A percentile compares a stretch with the other conserved stretches of the same genome.
Evolutionary conservation across 2,113 vertebrate genomes (phyloP).

Genomic region (Zosterops japonicus): DNA sequence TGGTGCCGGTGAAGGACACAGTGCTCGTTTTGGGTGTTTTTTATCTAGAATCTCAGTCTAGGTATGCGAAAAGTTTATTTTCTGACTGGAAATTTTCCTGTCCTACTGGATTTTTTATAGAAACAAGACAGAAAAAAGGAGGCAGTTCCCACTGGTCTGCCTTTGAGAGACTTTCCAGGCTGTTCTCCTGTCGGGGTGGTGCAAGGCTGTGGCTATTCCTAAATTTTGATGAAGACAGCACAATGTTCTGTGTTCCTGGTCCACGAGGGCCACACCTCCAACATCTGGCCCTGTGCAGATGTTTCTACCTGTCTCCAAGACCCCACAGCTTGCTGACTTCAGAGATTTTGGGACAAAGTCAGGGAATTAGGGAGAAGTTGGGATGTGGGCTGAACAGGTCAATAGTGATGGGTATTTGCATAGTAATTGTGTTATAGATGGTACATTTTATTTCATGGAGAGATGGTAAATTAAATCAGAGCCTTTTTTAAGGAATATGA

Average conservation of each 20-base stretch:
- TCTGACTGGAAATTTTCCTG: neutral
- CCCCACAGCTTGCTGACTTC: too few relatives aligned
- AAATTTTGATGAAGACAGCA: neutral
- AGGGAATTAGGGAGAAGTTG: neutral
- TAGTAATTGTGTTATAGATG: neutral
- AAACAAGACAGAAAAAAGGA: neutral
- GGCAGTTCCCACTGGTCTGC: neutral
- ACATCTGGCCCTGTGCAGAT: neutral
- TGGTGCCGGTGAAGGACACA: neutral
- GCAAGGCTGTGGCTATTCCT: neutral
- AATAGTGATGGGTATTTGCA: neutral
- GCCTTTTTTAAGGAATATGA: neutral
- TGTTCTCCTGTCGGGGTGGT: neutral
- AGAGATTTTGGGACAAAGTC: neutral
- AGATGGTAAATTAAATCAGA: neutral
- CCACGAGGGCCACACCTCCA: neutral
- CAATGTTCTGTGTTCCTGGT: neutral
- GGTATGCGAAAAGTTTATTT: neutral
- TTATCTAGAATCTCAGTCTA: neutral
- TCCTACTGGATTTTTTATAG: neutral
- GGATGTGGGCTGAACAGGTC: neutral
- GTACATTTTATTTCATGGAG: neutral
- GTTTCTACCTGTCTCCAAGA: neutral
- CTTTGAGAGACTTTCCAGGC: neutral
- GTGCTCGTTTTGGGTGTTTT: neutral